phyloP scores from a whole-genome alignment of 2,797 vertebrate species.

The Lindbergichthys nudifrons region DNA sequence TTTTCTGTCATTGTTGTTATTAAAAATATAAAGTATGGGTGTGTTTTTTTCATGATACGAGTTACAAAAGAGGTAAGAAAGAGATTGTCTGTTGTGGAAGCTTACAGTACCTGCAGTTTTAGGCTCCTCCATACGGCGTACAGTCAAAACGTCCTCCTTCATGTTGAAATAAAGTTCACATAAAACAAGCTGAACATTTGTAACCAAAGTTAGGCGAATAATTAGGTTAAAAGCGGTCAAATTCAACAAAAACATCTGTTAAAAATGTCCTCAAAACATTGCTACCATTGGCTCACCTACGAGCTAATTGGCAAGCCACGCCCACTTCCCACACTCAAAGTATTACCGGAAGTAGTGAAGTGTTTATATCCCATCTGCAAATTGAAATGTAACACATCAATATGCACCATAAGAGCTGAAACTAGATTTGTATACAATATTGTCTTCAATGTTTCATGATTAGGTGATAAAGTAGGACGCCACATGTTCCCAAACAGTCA shows the following conservation, averaged over 20 bases:
- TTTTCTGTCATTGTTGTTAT: not conserved
- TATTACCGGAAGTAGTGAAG: not conserved
- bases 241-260: not conserved
- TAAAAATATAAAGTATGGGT: no score
- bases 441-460: not conserved
- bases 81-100: no score
- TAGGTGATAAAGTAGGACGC: not conserved
- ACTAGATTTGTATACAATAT: not conserved
- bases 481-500: not conserved
- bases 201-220: not conserved
- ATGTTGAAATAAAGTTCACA: not conserved
- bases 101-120: slow-evolving; percentile 11
- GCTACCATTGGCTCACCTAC: not conserved
- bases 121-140: not conserved
- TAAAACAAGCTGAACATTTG: not conserved
- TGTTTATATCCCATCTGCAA: not conserved
- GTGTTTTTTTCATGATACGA: no score
- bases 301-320: slow-evolving; percentile 15
- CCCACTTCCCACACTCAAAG: slow-evolving; percentile 1
- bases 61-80: not conserved
- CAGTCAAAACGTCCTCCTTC: not conserved
- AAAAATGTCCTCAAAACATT: not conserved
- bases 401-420: not conserved
- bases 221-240: no score
- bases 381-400: not conserved